phyloP scores from a whole-genome alignment of 2,113 vertebrate genomes.

The Boulengeromyrus knoepffleri region DNA sequence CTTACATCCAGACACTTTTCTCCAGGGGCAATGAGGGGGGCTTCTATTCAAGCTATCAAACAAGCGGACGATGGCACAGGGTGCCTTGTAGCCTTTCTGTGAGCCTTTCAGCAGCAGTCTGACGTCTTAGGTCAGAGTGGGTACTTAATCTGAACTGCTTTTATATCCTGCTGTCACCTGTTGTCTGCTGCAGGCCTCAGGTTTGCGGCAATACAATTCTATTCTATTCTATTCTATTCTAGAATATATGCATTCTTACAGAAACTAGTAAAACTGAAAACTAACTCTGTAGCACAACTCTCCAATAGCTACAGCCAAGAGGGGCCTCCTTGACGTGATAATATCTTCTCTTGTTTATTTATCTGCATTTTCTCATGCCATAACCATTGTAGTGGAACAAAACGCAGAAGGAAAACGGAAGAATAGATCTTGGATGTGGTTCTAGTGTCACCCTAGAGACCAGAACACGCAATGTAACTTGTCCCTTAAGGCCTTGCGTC shows the following conservation, averaged over 20 bases:
- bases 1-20: neutral
- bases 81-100: neutral
- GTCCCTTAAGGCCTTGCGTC: neutral
- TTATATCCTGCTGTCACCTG: neutral
- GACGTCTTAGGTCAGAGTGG: neutral
- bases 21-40: too few relatives aligned
- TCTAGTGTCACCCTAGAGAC: neutral
- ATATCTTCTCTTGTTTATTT: neutral
- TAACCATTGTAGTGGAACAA: neutral
- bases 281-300: neutral
- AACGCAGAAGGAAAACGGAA: neutral
- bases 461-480: neutral
- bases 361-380: neutral
- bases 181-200: neutral
- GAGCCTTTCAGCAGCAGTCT: neutral
- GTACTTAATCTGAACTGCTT: neutral
- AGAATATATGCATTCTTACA: neutral
- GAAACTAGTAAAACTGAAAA: neutral
- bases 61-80: neutral
- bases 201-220: neutral
- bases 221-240: neutral
- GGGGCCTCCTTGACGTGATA: neutral
- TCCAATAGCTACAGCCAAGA: neutral
- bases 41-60: neutral
- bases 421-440: neutral